Evolutionary conservation across 2,113 vertebrate species (phyloP).

Genomic region (Lathamus discolor): DNA sequence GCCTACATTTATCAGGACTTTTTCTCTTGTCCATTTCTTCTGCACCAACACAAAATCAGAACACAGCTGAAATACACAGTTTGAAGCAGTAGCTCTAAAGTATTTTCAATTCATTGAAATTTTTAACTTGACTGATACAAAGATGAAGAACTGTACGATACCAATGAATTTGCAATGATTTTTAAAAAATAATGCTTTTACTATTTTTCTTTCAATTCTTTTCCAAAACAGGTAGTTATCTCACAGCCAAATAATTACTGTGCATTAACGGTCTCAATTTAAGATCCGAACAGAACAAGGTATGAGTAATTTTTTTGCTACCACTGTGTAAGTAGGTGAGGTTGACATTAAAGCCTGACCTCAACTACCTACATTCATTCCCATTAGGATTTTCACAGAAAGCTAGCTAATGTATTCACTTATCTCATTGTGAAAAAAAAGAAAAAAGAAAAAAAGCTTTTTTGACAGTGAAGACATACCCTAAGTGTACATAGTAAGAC

Average conservation of each 20-base stretch:
- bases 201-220: not conserved
- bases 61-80: not conserved
- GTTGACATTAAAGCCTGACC: not conserved
- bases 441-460: not conserved
- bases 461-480: not conserved
- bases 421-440: not conserved
- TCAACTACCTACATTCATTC: not conserved
- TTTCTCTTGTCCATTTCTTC: not conserved
- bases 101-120: not conserved
- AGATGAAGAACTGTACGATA: not conserved
- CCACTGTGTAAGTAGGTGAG: not conserved
- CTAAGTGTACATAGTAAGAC: not conserved
- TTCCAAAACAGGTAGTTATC: not conserved
- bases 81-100: not conserved
- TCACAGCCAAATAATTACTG: not conserved
- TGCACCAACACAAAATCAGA: not conserved
- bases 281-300: not conserved
- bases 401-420: not conserved
- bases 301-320: not conserved
- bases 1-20: not conserved
- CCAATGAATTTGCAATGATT: not conserved
- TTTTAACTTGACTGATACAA: not conserved
- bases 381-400: not conserved
- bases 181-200: not conserved
- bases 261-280: not conserved